Evolutionary conservation across 2,888 invertebrate species (phyloP).

Genomic region (Pyrgus malvae): DNA sequence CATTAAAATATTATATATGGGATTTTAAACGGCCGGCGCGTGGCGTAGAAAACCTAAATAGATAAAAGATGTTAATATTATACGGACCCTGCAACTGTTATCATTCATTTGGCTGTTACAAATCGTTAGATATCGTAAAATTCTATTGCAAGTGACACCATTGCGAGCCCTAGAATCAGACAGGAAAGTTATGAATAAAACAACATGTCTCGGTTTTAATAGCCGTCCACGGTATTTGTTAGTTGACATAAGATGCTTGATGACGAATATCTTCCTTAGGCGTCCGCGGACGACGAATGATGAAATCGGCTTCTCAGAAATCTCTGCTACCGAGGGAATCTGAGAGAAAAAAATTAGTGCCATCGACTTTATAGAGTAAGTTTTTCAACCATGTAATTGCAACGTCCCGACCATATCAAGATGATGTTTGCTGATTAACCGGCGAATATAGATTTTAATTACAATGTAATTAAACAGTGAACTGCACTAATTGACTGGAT

Average conservation of each 20-base stretch:
- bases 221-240: constrained; percentile 16
- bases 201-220: constrained; percentile 19
- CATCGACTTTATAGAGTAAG: constrained; percentile 56
- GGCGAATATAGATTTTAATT: constrained; percentile 62
- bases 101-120: constrained; percentile 14
- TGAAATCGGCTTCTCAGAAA: constrained; percentile 59
- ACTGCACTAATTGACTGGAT: constrained; percentile 60
- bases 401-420: constrained; percentile 58
- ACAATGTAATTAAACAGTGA: constrained; percentile 60
- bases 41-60: too few relatives aligned
- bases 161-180: constrained; percentile 16
- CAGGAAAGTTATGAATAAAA: constrained; percentile 26
- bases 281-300: constrained; percentile 41
- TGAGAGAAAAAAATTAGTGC: constrained; percentile 53
- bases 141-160: constrained; percentile 23
- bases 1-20: too few relatives aligned
- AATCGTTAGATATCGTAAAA: constrained; percentile 20
- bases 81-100: constrained; percentile 3
- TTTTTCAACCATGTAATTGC: constrained; percentile 55
- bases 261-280: constrained; percentile 51
- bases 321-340: constrained; percentile 47
- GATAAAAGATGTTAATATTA: constrained; percentile 3
- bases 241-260: constrained; percentile 39
- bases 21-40: too few relatives aligned
- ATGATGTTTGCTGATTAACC: constrained; percentile 49